Base-by-base conservation (phyloP, 2,797 vertebrate genomes). In the Chrosomus eos region DNA sequence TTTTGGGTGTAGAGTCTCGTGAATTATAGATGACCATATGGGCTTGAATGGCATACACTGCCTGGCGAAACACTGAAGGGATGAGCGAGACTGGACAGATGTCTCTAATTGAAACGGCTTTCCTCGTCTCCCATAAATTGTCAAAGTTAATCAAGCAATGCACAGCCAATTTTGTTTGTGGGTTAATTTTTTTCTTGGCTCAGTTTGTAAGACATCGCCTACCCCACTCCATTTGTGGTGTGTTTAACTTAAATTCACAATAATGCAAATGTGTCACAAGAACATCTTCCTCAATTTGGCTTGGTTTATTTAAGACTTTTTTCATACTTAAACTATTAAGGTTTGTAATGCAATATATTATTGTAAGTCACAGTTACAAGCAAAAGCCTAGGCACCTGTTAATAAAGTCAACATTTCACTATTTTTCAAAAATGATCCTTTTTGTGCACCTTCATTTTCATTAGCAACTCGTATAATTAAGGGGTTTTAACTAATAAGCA, bases 21-120 rank as follows among this genome's bases (percentile, higher is more conserved):
- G 92, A 94, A 94, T 93, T 93, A 93, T 93, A 92, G 92, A 94
- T 94, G 93, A 93, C 91, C 94, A 94, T 94, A 93, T 94, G 92
- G 90, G 86, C 83, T 85, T 83, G 86, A 90, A 85, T 87, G 80
- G 87, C 89, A 88, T 77, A 88, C 88, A 90, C 85, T 74, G 85
- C 48, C 78, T 62, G 78, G 71, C 84, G 73, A 78, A 84, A 78
- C 77, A 80, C 88, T 87, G 87, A 90, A 91, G 90, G 82, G 86
- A 90, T 89, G 79, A 86, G 90, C 58, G n/a, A 87, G 90, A 88
- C 89, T 85, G 91, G 92, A 92, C 93, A 92, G 93, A 93, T 91
- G 92, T 88, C 88, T 89, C 81, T 92, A 92, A 93, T 93, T 90
- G 90, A 90, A 92, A 92, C 91, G 90, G 89, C 86, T 87, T 86